Evolutionary conservation across 2,797 vertebrate genomes (phyloP).

Genomic region (Pogonophryne albipinna): DNA sequence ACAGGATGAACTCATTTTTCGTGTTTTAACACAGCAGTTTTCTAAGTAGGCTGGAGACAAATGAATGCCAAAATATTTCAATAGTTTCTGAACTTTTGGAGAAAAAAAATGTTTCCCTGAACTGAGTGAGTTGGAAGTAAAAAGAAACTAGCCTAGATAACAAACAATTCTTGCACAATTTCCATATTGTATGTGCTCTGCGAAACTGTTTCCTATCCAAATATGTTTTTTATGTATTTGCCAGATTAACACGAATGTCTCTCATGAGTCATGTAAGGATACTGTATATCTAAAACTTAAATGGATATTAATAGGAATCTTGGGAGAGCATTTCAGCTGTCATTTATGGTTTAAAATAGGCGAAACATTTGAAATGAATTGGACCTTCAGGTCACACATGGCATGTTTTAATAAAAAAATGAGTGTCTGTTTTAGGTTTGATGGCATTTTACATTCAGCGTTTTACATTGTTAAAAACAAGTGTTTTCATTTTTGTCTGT

Average conservation of each 20-base stretch:
- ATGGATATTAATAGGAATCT: neutral
- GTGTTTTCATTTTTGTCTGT: slow-evolving; percentile 64
- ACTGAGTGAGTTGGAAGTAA: slow-evolving; percentile 24
- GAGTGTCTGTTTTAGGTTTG: slow-evolving; percentile 60
- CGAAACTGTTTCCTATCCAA: slow-evolving; percentile 19
- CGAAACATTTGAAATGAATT: slow-evolving; percentile 4
- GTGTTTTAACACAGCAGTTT: slow-evolving; percentile 6
- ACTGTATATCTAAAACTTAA: slow-evolving; percentile 2
- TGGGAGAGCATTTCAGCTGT: slow-evolving; percentile 13
- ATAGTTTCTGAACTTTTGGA: slow-evolving; percentile 29
- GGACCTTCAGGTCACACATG: slow-evolving; percentile 36
- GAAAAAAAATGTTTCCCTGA: slow-evolving; percentile 24
- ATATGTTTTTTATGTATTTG: slow-evolving; percentile 18
- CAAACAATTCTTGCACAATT: slow-evolving; percentile 8
- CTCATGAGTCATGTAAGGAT: neutral
- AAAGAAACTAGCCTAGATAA: slow-evolving; percentile 28
- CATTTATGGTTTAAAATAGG: slow-evolving; percentile 4
- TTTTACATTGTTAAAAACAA: slow-evolving; percentile 79
- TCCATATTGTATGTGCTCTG: slow-evolving; percentile 24
- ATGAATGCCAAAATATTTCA: slow-evolving; percentile 43
- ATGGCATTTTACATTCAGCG: slow-evolving; percentile 75
- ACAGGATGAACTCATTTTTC: slow-evolving; percentile 9
- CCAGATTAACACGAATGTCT: neutral
- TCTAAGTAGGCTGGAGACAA: slow-evolving; percentile 27
- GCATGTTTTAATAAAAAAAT: slow-evolving; percentile 43